Conservation (phyloP, 2,888 invertebrate genomes). For the Lasioglossum vierecki region DNA sequence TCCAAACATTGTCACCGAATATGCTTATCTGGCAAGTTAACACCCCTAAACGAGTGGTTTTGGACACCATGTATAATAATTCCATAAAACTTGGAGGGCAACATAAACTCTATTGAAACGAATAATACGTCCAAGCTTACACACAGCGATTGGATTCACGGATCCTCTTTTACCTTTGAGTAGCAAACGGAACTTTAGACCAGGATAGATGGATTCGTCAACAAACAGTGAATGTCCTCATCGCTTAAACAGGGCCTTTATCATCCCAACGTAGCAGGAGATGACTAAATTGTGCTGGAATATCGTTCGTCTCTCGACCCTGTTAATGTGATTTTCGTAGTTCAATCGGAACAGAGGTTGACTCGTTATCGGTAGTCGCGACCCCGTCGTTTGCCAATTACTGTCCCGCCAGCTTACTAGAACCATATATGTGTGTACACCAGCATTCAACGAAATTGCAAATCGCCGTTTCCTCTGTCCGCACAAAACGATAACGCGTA, state of each 20-base stretch:
- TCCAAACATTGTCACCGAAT: too few relatives aligned
- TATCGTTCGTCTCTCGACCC: constrained; percentile 35
- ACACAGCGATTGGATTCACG: background rate
- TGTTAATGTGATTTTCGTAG: constrained; percentile 52
- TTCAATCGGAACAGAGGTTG: constrained; percentile 51
- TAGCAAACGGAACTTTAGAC: background rate
- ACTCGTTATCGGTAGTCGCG: constrained; percentile 52
- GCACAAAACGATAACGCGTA: background rate
- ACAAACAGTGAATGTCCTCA: constrained; percentile 5
- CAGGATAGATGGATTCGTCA: background rate
- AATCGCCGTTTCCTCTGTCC: constrained; percentile 6
- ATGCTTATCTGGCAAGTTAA: too few relatives aligned
- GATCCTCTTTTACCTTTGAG: background rate
- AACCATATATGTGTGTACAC: constrained; percentile 5
- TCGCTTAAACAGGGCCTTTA: constrained; percentile 10
- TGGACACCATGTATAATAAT: background rate
- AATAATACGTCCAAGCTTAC: background rate
- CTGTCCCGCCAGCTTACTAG: constrained; percentile 39
- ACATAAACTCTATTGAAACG: background rate
- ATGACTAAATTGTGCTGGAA: constrained; percentile 47
- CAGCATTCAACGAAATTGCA: constrained; percentile 30
- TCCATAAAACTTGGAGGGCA: background rate
- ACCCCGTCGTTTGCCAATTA: constrained; percentile 52
- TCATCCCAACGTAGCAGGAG: constrained; percentile 24
- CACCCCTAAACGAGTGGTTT: too few relatives aligned